A percentile compares a stretch with the other conserved stretches of the same genome.
phyloP scores from a whole-genome alignment of 1,140 invertebrate species.

The Lordiphosa mommai region DNA sequence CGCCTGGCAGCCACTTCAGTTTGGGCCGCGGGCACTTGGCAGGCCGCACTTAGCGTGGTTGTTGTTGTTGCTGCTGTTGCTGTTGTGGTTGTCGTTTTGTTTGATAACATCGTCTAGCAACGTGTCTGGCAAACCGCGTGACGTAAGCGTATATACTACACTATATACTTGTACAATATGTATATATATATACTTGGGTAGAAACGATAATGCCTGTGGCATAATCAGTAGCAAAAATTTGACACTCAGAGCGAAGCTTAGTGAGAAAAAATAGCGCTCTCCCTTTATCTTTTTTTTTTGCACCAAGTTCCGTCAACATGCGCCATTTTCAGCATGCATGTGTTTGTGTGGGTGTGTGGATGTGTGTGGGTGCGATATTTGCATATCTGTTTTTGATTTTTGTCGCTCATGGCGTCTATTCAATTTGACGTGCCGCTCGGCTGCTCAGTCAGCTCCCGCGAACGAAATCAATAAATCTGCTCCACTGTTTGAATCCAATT shows the following conservation, averaged over 20 bases:
- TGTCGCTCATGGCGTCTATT: constrained; percentile 70
- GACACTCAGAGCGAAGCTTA: constrained; percentile 38
- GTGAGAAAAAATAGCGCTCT: constrained; percentile 29
- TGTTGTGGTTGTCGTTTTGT: constrained; percentile 50
- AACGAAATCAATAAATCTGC: constrained; percentile 77
- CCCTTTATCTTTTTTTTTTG: background rate
- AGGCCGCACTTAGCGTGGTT: constrained; percentile 43
- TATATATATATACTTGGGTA: too few relatives aligned
- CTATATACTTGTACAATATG: too few relatives aligned
- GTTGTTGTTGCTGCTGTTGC: constrained; percentile 36
- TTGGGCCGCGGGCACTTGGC: constrained; percentile 53
- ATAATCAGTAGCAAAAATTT: constrained; percentile 73
- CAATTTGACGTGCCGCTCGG: constrained; percentile 60
- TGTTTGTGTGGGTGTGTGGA: constrained; percentile 3
- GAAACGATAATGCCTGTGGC: constrained; percentile 31
- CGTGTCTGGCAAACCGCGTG: constrained; percentile 55
- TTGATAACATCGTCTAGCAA: constrained; percentile 74
- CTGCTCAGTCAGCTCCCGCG: constrained; percentile 19
- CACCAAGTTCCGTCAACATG: constrained; percentile 14
- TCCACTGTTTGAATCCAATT: constrained; percentile 75
- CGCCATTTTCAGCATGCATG: constrained; percentile 22
- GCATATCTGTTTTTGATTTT: constrained; percentile 77
- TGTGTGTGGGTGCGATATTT: constrained; percentile 42
- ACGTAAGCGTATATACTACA: constrained; percentile 17
- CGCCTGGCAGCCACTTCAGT: constrained; percentile 25